Base-by-base conservation (phyloP, 2,888 invertebrate species). In the Orchesellides sinensis region DNA sequence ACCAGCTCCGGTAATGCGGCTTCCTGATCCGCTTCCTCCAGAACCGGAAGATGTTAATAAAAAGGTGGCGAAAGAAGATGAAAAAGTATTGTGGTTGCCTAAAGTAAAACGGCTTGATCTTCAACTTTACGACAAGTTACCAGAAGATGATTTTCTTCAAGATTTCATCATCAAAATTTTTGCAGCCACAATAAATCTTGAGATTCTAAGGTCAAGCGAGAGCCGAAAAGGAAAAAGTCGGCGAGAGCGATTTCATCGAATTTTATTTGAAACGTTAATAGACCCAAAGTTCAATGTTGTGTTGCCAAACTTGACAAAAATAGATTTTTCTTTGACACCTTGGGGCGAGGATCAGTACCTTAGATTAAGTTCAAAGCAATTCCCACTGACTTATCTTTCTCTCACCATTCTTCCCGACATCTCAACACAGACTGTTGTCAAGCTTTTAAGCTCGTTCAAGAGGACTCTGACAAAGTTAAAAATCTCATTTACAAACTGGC, bases 401-500 rank as follows among this genome's bases (percentile, higher is more conserved):
- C 65, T 84, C 12, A 79, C 80, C 21, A 70, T 84, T 49, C 61
- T 83, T 23, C 84, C 83, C 2, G 68, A 63, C 3, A 83, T 84
- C 29, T 79, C 83, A 10, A 80, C 73, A 8, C n/a, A 49, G 8
- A 74, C 84, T n/a, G 69, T 84, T 1, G 59, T 72, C 1, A 65
- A 68, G 8, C 56, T 84, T 6, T 54, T 84, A 56, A 72, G 49
- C 54, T 79, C 84, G 21, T 63, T 83, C 29, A 69, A 75, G 32
- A 61, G n/a, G 21, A 83, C 83, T 10, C 40, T 84, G 35, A 70
- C 61, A 52, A 84, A 84, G 23, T 66, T 84, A 49, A 84, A 83
- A 70, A 69, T 84, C 14, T 79, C 84, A 27, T 84, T 83, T 72
- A 80, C 84, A n/a, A 75, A 70, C 40, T 84, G 84, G 84, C 72